Conservation (phyloP, 2,888 invertebrate species). For the Rhyacophila evoluta region DNA sequence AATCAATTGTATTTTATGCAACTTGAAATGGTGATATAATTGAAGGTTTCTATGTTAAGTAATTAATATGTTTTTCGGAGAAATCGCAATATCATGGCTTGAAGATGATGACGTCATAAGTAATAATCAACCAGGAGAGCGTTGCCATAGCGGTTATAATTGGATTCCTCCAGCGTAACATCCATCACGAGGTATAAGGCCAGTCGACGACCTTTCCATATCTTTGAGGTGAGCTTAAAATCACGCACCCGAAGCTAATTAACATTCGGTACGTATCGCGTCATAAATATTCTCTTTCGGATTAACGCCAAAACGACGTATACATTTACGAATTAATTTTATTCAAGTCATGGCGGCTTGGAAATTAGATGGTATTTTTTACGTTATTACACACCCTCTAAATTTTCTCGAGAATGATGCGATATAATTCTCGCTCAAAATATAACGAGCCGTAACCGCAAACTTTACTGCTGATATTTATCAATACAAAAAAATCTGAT, state of each 20-base stretch:
- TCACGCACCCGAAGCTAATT: conserved; percentile 29
- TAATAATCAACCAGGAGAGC: conserved; percentile 7
- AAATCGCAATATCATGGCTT: too few relatives aligned
- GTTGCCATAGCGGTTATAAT: conserved; percentile 27
- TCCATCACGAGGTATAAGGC: conserved; percentile 29
- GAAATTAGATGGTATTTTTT: neutral
- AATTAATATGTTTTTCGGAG: too few relatives aligned
- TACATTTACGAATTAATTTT: conserved; percentile 7
- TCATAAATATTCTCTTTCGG: conserved; percentile 39
- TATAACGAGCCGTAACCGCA: too few relatives aligned
- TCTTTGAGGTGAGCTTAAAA: conserved; percentile 33
- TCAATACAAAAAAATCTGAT: too few relatives aligned
- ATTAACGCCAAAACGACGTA: conserved; percentile 23
- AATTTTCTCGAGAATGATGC: neutral
- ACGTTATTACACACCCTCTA: neutral
- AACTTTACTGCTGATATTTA: too few relatives aligned
- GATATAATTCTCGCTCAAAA: neutral
- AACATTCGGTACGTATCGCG: conserved; percentile 30
- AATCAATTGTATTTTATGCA: too few relatives aligned
- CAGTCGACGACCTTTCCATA: conserved; percentile 28
- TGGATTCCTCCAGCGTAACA: conserved; percentile 37
- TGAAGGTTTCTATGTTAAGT: too few relatives aligned
- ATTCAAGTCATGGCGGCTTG: neutral
- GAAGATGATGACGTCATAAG: too few relatives aligned
- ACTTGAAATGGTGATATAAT: too few relatives aligned